Evolutionary conservation across 1,140 invertebrate genomes (phyloP).

Genomic region (Zaprionus ghesquierei): DNA sequence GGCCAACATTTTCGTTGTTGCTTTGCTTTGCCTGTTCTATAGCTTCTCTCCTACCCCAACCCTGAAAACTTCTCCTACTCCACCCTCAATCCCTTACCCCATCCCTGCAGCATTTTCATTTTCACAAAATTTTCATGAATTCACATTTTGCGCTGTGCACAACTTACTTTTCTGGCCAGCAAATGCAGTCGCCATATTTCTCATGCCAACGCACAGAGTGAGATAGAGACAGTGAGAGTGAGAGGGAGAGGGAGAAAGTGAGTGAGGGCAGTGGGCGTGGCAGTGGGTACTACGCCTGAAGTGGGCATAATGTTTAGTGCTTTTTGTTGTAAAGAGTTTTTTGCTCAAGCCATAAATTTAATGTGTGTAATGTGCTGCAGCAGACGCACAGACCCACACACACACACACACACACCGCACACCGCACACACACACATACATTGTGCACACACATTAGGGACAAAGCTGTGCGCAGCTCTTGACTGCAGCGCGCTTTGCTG

Average conservation of each 20-base stretch:
- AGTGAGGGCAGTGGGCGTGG: slow-evolving; percentile 22
- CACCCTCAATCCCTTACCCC: background rate
- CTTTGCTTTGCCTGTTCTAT: background rate
- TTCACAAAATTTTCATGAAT: slow-evolving; percentile 8
- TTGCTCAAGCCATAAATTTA: slow-evolving; percentile 68
- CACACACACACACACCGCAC: slow-evolving; percentile 4
- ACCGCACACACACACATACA: background rate
- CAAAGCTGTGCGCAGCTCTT: background rate
- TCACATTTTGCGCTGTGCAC: background rate
- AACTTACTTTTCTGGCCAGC: background rate
- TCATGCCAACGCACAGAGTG: slow-evolving; percentile 20
- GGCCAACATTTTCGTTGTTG: background rate
- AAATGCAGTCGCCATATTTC: slow-evolving; percentile 43
- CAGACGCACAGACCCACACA: slow-evolving; percentile 36
- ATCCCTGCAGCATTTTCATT: background rate
- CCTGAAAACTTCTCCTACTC: no score
- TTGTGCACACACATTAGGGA: background rate
- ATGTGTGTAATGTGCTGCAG: slow-evolving; percentile 67
- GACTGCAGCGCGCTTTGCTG: background rate
- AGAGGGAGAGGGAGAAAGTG: background rate
- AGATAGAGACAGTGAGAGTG: background rate
- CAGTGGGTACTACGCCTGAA: slow-evolving; percentile 26
- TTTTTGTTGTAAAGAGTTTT: slow-evolving; percentile 76
- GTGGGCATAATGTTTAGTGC: slow-evolving; percentile 76
- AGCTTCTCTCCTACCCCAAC: no score